These are phyloP conservation scores for Columba livia DNA, from an alignment of 2,113 vertebrate genomes.

Conservation along the genomic window DNA sequence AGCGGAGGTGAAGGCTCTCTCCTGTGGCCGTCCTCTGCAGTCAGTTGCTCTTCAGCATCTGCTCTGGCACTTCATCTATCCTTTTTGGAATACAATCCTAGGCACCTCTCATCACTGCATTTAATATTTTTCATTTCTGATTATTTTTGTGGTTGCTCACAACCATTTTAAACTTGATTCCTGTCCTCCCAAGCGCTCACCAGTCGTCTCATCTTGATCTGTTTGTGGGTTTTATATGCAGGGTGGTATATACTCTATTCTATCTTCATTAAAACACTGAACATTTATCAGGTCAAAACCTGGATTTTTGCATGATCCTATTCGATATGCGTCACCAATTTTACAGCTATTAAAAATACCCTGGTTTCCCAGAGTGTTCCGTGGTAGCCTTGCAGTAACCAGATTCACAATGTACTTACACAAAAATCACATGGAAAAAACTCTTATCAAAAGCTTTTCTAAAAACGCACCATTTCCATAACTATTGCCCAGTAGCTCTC, in stretches of 20 bases:
- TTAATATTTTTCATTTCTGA: neutral
- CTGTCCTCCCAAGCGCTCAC: neutral
- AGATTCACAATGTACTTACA: neutral
- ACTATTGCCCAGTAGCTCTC: neutral
- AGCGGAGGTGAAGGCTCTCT: neutral
- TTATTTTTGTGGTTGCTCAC: neutral
- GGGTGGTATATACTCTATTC: neutral
- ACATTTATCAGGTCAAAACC: neutral
- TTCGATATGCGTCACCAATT: neutral
- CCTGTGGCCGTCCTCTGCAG: neutral
- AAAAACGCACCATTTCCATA: neutral
- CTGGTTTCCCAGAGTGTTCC: neutral
- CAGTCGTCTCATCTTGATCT: neutral
- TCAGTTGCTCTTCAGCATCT: neutral
- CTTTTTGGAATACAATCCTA: neutral
- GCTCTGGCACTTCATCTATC: neutral
- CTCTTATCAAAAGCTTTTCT: neutral
- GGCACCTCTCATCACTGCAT: neutral
- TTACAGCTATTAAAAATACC: neutral
- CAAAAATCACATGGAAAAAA: neutral
- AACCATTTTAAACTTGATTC: neutral
- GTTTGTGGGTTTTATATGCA: neutral
- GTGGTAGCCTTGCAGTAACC: neutral
- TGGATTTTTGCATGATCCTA: neutral
- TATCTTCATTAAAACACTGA: neutral